Percentiles rank a stretch among this genome's conserved stretches.
Evolutionary conservation across 2,113 vertebrate genomes (phyloP).

Genomic region (Calidris pygmaea): DNA sequence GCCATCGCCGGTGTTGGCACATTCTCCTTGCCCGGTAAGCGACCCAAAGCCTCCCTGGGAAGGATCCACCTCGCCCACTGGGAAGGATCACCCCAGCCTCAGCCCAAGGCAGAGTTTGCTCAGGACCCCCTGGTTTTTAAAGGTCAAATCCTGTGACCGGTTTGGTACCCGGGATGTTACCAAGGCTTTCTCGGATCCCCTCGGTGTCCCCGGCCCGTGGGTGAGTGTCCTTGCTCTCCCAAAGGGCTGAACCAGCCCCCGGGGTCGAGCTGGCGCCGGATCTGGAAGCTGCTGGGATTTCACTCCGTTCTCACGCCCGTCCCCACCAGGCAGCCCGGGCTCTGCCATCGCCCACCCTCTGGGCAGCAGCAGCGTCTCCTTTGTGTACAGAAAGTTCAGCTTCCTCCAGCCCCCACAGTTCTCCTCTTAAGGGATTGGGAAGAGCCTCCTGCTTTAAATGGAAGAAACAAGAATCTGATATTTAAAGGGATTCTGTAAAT

Average conservation of each 20-base stretch:
- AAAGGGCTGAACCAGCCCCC: neutral
- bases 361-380: neutral
- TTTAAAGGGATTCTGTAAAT: neutral
- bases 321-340: neutral
- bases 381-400: neutral
- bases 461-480: neutral
- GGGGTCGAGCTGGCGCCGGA: neutral
- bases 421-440: neutral
- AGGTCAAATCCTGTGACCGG: neutral
- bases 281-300: neutral
- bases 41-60: too few species aligned
- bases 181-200: neutral
- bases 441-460: neutral
- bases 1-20: rapidly evolving
- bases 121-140: too few species aligned
- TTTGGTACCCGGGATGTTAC: neutral
- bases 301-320: neutral
- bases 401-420: neutral
- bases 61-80: neutral
- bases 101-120: rapidly evolving
- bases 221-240: neutral
- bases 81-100: neutral
- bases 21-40: neutral
- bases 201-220: neutral
- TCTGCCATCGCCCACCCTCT: neutral